Percentiles rank a stretch among this genome's conserved stretches.
Evolutionary conservation across 2,797 vertebrate species (phyloP).

Genomic region (Xyrichtys novacula): DNA sequence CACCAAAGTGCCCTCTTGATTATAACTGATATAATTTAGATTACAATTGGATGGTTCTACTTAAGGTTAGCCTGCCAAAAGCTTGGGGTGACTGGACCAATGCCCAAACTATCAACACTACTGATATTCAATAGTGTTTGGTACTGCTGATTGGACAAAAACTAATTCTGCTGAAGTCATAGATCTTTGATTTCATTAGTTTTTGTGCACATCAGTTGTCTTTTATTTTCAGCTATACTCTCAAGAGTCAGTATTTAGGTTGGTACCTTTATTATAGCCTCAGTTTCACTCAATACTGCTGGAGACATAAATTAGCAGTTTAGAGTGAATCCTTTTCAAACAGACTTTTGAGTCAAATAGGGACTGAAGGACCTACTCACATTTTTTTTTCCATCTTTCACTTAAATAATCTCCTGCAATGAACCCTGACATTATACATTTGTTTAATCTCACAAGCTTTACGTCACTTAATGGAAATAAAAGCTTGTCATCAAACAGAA

Average conservation of each 20-base stretch:
- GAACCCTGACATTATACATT: not conserved
- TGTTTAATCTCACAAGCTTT: not conserved
- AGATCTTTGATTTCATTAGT: no score
- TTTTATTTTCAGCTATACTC: no score
- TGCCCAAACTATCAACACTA: no score
- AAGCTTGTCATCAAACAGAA: not conserved
- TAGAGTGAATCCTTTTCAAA: no score
- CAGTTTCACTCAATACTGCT: not conserved
- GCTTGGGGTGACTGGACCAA: no score
- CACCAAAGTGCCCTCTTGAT: no score
- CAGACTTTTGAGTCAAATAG: not conserved
- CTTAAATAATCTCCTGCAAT: not conserved
- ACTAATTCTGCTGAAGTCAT: no score
- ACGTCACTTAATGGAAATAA: slow-evolving; percentile 1
- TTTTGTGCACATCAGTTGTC: not conserved
- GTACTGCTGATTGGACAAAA: no score
- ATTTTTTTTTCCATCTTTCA: not conserved
- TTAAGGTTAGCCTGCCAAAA: no score
- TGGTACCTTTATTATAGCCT: not conserved
- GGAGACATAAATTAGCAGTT: not conserved
- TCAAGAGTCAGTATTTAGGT: not conserved
- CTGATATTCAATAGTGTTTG: no score
- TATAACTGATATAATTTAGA: no score
- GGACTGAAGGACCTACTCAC: not conserved
- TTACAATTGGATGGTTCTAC: no score